phyloP scores from a whole-genome alignment of 2,888 invertebrate genomes.

The Eristalis tenax region DNA sequence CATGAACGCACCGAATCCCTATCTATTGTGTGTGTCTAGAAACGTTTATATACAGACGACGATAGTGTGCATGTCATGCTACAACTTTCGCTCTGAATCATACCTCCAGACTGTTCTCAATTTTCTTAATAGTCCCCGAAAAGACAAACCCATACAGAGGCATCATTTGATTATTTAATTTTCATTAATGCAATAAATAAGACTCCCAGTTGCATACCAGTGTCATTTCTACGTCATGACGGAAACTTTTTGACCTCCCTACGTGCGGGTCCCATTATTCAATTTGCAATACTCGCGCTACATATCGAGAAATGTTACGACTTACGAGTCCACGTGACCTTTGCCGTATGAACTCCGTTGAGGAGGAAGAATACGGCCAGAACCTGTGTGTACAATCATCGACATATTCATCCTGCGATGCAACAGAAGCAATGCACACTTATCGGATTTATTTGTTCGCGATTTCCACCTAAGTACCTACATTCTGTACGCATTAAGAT shows the following conservation, averaged over 20 bases:
- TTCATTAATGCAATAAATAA: conserved; percentile 57
- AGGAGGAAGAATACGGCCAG: conserved; percentile 45
- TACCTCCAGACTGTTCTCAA: conserved; percentile 38
- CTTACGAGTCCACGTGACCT: conserved; percentile 62
- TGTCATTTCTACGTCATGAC: conserved; percentile 64
- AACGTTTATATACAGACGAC: neutral
- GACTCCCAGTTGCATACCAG: conserved; percentile 56
- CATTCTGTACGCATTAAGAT: conserved; percentile 35
- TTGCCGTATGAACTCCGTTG: conserved; percentile 56
- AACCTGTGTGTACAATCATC: conserved; percentile 47
- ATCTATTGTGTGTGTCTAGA: too few relatives aligned
- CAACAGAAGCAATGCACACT: neutral
- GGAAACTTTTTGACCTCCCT: conserved; percentile 67
- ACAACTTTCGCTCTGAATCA: conserved; percentile 41
- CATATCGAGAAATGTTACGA: conserved; percentile 38
- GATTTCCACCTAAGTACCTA: neutral
- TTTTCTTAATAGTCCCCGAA: conserved; percentile 35
- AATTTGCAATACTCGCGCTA: conserved; percentile 56
- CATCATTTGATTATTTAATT: conserved; percentile 46
- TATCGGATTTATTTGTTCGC: neutral
- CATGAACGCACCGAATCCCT: neutral
- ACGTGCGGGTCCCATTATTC: conserved; percentile 56
- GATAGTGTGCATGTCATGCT: neutral
- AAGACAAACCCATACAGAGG: neutral
- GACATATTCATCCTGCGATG: conserved; percentile 34